A percentile compares a stretch with the other conserved stretches of the same genome.
phyloP scores from a whole-genome alignment of 2,797 vertebrate species.

The Spatula clypeata region DNA sequence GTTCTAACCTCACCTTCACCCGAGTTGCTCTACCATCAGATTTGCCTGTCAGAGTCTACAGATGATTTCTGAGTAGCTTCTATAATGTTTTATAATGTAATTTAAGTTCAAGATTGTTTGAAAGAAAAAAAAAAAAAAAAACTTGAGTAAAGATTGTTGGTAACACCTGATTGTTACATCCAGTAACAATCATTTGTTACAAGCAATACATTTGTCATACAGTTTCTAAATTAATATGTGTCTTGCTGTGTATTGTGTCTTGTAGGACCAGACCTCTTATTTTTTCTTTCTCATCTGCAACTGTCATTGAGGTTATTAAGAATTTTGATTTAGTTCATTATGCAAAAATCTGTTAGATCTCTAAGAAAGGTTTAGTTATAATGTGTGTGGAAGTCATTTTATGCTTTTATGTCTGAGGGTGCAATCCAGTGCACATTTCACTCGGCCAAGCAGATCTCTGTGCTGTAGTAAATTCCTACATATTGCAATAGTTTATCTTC shows the following conservation, averaged over 20 bases:
- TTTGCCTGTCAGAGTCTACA: not conserved
- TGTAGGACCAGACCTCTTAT: not conserved
- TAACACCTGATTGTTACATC: not conserved
- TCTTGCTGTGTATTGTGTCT: not conserved
- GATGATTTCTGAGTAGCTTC: not conserved
- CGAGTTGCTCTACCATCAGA: not conserved
- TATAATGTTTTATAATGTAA: not conserved
- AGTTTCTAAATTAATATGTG: not conserved
- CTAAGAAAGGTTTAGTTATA: not conserved
- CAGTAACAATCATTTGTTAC: no score
- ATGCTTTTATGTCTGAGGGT: not conserved
- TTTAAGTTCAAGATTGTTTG: not conserved
- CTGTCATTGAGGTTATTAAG: not conserved
- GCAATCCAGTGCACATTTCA: not conserved
- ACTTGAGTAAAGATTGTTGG: not conserved
- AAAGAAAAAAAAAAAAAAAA: not conserved
- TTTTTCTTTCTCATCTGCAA: not conserved
- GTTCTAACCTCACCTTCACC: not conserved
- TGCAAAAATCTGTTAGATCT: not conserved
- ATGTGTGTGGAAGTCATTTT: not conserved
- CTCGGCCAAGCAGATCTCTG: not conserved
- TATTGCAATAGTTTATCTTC: not conserved
- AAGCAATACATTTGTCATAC: not conserved
- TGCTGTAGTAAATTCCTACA: not conserved
- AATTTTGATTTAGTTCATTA: not conserved